Base-by-base conservation (phyloP, 2,113 vertebrate genomes). In the Trogon surrucura region DNA sequence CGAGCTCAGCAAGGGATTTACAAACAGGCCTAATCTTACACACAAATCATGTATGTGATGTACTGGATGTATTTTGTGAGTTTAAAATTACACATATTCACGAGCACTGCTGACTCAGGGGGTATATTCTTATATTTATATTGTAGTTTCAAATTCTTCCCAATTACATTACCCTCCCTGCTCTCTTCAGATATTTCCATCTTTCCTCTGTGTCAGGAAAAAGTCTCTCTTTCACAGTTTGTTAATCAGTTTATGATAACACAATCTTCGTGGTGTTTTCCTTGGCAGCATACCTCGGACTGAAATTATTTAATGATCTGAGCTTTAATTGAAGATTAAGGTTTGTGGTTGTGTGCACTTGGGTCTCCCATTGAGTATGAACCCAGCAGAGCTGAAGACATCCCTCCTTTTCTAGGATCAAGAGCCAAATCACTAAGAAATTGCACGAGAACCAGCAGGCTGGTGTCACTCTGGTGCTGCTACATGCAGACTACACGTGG, bases 201-300 rank as follows among this genome's bases (percentile, higher is more conserved):
- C 78, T 82, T 75, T 36, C 48, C 80, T 71, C 29, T 60, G 32
- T 20, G 27, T 61, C 78, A 88, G 66, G n/a, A 82, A 82, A 41
- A 87, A 69, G 23, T 44, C 27, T 82, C 85, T 72, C 16, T 92
- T 75, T 50, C 84, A 85, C 78, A 94, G 71, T 44, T 88, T 88
- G 26, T 60, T 91, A 88, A 90, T 84, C 79, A 83, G 38, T 91
- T 93, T 71, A 73, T n/a, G 85, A 78, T 44, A 88, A 80, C 60
- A 78, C 44, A 88, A 6, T 56, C 56, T 77, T 64, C 0, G 0
- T 34, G 29, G 44, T 56, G 82, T 73, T 95, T 93, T 45, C 62
- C 64, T 90, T 93, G 89, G 87, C 84, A 87, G 23, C 23, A 14
- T 53, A 57, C 62, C 58, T 85, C 16, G 12, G 27, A 27, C n/a